Percentiles rank a stretch among this genome's conserved stretches.
These are phyloP conservation scores for Jordanella pulchra DNA, from an alignment of 2,797 vertebrate species.

Conservation along the genomic window DNA sequence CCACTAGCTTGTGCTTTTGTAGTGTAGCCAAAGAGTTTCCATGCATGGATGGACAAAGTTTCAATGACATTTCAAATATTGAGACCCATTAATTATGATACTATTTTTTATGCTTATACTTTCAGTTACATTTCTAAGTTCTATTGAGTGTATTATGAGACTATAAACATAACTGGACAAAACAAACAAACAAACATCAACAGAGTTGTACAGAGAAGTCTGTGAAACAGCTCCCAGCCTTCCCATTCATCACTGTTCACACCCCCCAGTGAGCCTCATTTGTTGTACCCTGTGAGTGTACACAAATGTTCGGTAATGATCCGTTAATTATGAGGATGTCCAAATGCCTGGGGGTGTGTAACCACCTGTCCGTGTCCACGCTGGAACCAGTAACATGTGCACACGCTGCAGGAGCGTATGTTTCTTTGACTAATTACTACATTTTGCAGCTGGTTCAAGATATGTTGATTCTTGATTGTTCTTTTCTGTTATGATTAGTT, in stretches of 20 bases:
- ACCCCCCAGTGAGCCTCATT: conserved; percentile 51
- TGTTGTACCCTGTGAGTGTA: conserved; percentile 38
- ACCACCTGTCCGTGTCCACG: conserved; percentile 49
- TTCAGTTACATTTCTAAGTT: background rate
- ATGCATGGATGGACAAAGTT: background rate
- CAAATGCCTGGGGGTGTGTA: conserved; percentile 42
- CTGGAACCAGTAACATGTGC: conserved; percentile 40
- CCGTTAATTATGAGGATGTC: conserved; percentile 56
- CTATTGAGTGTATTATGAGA: background rate
- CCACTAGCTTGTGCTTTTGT: background rate
- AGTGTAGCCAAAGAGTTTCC: background rate
- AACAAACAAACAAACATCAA: background rate
- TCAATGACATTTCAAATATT: background rate
- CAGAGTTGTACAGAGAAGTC: background rate
- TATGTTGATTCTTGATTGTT: conserved; percentile 12
- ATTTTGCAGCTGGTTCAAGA: conserved; percentile 32
- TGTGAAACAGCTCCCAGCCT: background rate
- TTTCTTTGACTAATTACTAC: conserved; percentile 30
- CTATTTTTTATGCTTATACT: background rate
- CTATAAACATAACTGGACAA: conserved; percentile 2
- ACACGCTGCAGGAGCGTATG: conserved; percentile 31
- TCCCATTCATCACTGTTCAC: conserved; percentile 48
- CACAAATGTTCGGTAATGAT: conserved; percentile 54
- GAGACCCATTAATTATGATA: background rate
- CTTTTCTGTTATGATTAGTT: conserved; percentile 29